phyloP scores from a whole-genome alignment of 2,888 invertebrate genomes.

The Ischnura elegans region DNA sequence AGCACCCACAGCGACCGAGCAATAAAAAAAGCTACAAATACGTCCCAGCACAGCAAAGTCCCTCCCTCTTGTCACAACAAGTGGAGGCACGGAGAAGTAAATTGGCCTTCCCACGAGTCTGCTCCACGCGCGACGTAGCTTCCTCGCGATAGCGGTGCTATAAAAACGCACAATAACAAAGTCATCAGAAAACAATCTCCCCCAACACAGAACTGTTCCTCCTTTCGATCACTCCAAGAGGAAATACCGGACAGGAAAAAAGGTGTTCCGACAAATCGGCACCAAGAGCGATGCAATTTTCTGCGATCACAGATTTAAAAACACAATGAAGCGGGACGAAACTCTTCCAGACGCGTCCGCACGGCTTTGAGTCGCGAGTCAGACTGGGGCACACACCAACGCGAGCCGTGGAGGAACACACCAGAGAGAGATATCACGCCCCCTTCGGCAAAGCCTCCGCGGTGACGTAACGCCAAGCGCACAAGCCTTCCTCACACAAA shows the following conservation, averaged over 20 bases:
- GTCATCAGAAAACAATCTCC: too few relatives aligned
- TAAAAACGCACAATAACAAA: too few relatives aligned
- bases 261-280: too few relatives aligned
- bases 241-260: too few relatives aligned
- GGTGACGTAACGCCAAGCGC: slow-evolving; percentile 56
- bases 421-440: slow-evolving; percentile 40
- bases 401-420: not conserved
- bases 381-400: slow-evolving; percentile 10
- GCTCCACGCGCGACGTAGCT: too few relatives aligned
- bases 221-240: too few relatives aligned
- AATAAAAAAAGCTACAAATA: not conserved
- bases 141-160: too few relatives aligned
- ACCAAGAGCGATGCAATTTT: not conserved
- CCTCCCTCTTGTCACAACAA: not conserved
- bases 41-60: not conserved
- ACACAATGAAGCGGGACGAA: not conserved
- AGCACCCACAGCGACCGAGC: not conserved
- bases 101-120: too few relatives aligned
- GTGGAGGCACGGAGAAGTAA: too few relatives aligned
- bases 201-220: too few relatives aligned
- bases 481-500: too few relatives aligned
- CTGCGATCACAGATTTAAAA: not conserved
- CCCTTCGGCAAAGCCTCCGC: slow-evolving; percentile 60
- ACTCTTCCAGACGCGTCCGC: not conserved
- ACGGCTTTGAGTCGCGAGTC: not conserved